A percentile compares a stretch with the other conserved stretches of the same genome.
Evolutionary conservation across 2,797 vertebrate species (phyloP).

Genomic region (Knipowitschia caucasica): DNA sequence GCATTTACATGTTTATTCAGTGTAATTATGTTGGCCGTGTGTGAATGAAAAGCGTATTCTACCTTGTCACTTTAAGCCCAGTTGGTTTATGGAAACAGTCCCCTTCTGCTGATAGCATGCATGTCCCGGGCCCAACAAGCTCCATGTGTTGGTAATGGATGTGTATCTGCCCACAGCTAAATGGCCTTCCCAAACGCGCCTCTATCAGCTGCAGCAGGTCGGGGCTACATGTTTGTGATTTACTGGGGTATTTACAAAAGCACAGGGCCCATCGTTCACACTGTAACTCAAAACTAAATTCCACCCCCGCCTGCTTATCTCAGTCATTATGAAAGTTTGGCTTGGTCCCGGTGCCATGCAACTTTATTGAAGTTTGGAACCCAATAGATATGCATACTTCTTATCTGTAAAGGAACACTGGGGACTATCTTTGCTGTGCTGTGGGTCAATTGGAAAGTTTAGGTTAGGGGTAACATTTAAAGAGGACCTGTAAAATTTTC

Average conservation of each 20-base stretch:
- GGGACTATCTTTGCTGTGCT: background rate
- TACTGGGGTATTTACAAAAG: conserved; percentile 63
- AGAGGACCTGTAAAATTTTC: too few species aligned
- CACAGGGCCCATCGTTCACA: conserved; percentile 38
- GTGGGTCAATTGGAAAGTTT: background rate
- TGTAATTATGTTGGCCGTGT: too few species aligned
- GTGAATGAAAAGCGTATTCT: too few species aligned
- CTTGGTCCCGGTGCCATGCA: conserved; percentile 18
- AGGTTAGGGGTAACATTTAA: conserved; percentile 3
- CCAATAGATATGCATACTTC: background rate
- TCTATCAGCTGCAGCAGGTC: conserved; percentile 57
- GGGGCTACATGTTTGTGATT: conserved; percentile 63
- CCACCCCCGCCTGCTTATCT: conserved; percentile 56
- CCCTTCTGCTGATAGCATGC: conserved; percentile 30
- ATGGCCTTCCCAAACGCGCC: conserved; percentile 49
- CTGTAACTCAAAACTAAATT: conserved; percentile 58
- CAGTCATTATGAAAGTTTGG: conserved; percentile 50
- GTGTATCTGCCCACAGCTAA: conserved; percentile 53
- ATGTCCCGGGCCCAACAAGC: conserved; percentile 54
- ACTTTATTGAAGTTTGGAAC: conserved; percentile 22
- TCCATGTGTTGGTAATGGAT: conserved; percentile 56
- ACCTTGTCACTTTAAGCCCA: too few species aligned
- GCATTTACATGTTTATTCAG: too few species aligned
- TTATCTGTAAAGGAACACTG: background rate
- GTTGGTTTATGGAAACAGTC: too few species aligned